These are phyloP conservation scores for Dermolepida albohirtum DNA, from an alignment of 2,888 invertebrate species.

Conservation along the genomic window DNA sequence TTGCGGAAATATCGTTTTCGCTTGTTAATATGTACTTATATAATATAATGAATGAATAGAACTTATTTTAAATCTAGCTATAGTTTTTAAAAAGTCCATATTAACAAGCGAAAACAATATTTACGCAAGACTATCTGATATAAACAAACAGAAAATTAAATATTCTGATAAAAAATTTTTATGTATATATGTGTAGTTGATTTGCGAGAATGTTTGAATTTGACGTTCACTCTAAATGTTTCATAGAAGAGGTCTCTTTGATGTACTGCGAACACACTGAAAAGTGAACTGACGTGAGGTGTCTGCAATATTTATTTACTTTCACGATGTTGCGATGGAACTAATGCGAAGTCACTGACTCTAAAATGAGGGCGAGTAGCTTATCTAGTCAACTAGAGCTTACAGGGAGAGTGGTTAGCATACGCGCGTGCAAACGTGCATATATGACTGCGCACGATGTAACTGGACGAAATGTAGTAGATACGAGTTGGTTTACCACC, in stretches of 20 bases:
- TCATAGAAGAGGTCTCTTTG: slow-evolving; percentile 14
- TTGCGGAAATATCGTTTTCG: too few relatives aligned
- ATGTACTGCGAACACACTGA: slow-evolving; percentile 14
- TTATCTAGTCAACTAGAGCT: slow-evolving; percentile 32
- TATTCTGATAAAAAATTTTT: too few relatives aligned
- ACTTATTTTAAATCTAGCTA: too few relatives aligned
- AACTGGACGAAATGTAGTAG: slow-evolving; percentile 1
- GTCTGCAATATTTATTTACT: slow-evolving; percentile 28
- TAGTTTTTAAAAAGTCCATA: too few relatives aligned
- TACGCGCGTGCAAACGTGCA: neutral
- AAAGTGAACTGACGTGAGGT: slow-evolving; percentile 6
- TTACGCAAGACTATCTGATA: too few relatives aligned
- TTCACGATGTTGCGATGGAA: slow-evolving; percentile 28
- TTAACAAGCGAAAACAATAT: too few relatives aligned
- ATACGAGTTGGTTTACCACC: slow-evolving; percentile 2
- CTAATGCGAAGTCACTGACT: slow-evolving; percentile 34
- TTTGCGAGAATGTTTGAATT: neutral
- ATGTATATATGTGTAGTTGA: neutral
- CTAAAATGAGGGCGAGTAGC: slow-evolving; percentile 27
- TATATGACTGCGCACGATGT: neutral
- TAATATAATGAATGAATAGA: too few relatives aligned
- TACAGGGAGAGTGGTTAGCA: slow-evolving; percentile 10
- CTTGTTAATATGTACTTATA: too few relatives aligned
- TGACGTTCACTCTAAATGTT: slow-evolving; percentile 16
- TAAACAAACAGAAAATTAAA: too few relatives aligned